These are phyloP conservation scores for Misgurnus mizolepis DNA, from an alignment of 2,113 vertebrate genomes.

Conservation along the genomic window DNA sequence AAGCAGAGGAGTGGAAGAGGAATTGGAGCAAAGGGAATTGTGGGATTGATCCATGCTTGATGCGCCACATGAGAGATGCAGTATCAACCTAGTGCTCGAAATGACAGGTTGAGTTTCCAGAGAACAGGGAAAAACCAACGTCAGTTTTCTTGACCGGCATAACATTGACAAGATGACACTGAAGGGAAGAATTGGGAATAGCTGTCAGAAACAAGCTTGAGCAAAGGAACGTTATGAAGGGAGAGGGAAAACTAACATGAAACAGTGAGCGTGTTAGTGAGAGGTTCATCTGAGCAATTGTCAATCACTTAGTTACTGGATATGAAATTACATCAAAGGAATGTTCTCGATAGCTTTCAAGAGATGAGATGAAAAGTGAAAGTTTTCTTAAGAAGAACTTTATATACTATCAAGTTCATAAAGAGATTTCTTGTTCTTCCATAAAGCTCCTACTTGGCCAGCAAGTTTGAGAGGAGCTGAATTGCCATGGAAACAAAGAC, in stretches of 20 bases:
- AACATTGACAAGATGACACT: slow-evolving; percentile 26
- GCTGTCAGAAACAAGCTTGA: slow-evolving; percentile 16
- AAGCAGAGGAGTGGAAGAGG: slow-evolving; percentile 38
- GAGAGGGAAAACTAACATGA: not conserved
- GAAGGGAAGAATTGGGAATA: slow-evolving; percentile 8
- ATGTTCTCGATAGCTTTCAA: slow-evolving; percentile 1
- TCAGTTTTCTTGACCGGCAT: slow-evolving; percentile 24
- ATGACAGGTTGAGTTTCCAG: slow-evolving; percentile 16
- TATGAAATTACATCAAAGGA: slow-evolving; percentile 38
- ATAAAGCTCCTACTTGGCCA: not conserved
- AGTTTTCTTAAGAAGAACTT: slow-evolving; percentile 11
- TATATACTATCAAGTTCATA: not conserved
- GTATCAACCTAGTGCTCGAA: slow-evolving; percentile 4
- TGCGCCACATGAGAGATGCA: not conserved
- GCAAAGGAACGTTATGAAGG: not conserved
- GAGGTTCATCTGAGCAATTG: not conserved
- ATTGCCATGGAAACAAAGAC: slow-evolving; percentile 18
- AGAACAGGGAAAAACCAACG: slow-evolving; percentile 12
- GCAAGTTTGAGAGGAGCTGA: slow-evolving; percentile 26
- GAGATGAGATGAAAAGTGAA: slow-evolving; percentile 10
- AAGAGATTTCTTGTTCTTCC: not conserved
- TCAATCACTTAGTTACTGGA: slow-evolving; percentile 34
- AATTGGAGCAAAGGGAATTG: slow-evolving; percentile 32
- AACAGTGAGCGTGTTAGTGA: not conserved
- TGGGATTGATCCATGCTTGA: slow-evolving; percentile 28